phyloP scores from a whole-genome alignment of 2,113 vertebrate species.

The Suricata suricatta region DNA sequence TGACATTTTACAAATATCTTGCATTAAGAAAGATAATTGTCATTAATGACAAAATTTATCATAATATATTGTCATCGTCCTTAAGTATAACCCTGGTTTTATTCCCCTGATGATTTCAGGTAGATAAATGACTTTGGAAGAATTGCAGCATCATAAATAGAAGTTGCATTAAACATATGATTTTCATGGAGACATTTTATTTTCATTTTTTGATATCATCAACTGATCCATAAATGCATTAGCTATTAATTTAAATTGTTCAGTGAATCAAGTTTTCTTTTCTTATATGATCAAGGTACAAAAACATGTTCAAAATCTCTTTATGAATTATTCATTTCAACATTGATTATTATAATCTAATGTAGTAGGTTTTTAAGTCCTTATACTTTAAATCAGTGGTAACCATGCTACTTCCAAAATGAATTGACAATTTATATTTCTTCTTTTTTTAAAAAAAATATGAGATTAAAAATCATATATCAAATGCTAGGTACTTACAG shows the following conservation, averaged over 20 bases:
- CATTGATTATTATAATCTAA: not conserved
- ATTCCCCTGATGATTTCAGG: not conserved
- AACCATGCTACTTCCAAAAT: not conserved
- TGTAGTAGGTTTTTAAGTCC: not conserved
- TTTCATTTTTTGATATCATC: not conserved
- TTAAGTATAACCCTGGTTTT: not conserved
- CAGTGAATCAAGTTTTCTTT: not conserved
- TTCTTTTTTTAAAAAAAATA: not conserved
- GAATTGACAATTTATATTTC: not conserved
- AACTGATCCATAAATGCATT: not conserved
- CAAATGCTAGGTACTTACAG: not conserved
- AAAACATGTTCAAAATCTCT: not conserved
- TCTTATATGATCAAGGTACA: not conserved
- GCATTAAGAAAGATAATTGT: not conserved
- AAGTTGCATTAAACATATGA: not conserved
- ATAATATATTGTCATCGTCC: not conserved
- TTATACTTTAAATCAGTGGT: not conserved
- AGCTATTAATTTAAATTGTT: not conserved
- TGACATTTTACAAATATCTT: not conserved
- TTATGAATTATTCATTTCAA: not conserved
- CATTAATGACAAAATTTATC: not conserved
- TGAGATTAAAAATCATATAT: not conserved
- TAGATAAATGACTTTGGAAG: not conserved
- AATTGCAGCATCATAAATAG: not conserved
- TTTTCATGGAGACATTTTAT: not conserved